Conservation (phyloP, 2,113 vertebrate species). For the Peromyscus maniculatus region DNA sequence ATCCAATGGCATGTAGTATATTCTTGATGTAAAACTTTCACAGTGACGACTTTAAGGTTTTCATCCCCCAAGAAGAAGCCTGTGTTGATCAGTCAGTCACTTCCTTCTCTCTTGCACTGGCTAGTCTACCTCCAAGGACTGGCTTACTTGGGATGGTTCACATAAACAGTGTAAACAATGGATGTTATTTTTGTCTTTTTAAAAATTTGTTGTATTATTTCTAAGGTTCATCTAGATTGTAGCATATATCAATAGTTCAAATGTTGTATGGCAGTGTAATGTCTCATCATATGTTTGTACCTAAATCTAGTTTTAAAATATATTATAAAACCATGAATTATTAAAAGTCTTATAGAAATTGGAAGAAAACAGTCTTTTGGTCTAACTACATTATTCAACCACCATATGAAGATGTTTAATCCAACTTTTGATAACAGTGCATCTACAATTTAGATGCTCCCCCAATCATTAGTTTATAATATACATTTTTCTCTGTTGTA, state of each 20-base stretch:
- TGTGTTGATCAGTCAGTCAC: background rate
- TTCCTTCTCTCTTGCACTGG: background rate
- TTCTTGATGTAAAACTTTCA: background rate
- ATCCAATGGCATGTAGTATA: background rate
- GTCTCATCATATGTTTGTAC: background rate
- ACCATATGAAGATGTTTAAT: background rate
- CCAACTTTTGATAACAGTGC: background rate
- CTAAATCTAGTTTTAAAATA: slow-evolving; percentile 54
- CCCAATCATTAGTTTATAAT: background rate
- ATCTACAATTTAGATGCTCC: background rate
- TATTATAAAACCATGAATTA: slow-evolving; percentile 1
- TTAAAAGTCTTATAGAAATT: background rate
- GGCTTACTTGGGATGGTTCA: slow-evolving; percentile 24
- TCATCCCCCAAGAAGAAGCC: background rate
- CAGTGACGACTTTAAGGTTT: background rate
- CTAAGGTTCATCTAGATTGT: background rate
- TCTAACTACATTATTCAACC: background rate
- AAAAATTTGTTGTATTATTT: background rate
- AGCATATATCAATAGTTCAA: background rate
- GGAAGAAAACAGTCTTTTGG: background rate
- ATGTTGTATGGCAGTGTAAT: slow-evolving; percentile 26
- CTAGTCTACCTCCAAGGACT: background rate
- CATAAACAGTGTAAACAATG: background rate
- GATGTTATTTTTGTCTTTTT: background rate
- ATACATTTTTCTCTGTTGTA: background rate